Conservation (phyloP, 1,140 invertebrate species). For the Eriosoma lanigerum region DNA sequence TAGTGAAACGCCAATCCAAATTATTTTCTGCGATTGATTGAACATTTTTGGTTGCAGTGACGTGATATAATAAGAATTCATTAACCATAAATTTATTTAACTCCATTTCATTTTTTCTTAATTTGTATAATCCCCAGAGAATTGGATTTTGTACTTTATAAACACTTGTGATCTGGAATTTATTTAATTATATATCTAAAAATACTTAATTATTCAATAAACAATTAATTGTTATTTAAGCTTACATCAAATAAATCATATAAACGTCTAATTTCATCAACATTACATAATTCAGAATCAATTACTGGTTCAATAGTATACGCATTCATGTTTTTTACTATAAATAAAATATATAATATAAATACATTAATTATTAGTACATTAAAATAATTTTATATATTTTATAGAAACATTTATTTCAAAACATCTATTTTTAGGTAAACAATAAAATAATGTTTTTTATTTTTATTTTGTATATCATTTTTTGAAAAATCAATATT, state of each 20-base stretch:
- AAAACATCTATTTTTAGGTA: too few relatives aligned
- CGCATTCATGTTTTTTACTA: not conserved
- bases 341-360: too few relatives aligned
- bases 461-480: too few relatives aligned
- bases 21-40: slow-evolving; percentile 24
- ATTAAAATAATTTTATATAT: too few relatives aligned
- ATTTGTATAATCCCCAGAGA: slow-evolving; percentile 15
- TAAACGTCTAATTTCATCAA: slow-evolving; percentile 29
- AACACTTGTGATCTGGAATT: slow-evolving; percentile 13
- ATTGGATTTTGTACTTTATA: slow-evolving; percentile 20
- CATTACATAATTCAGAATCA: not conserved
- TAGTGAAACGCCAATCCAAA: slow-evolving; percentile 34
- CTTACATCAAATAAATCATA: slow-evolving; percentile 36
- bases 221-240: not conserved
- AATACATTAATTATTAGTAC: too few relatives aligned
- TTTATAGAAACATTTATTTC: too few relatives aligned
- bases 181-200: not conserved
- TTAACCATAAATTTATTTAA: not conserved
- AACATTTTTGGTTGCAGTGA: slow-evolving; percentile 31
- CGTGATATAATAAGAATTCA: slow-evolving; percentile 26
- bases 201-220: not conserved
- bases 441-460: too few relatives aligned
- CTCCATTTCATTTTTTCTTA: slow-evolving; percentile 36
- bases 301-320: slow-evolving; percentile 23
- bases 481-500: too few relatives aligned